Evolutionary conservation across 2,888 invertebrate species (phyloP).

Genomic region (Limenitis camilla): DNA sequence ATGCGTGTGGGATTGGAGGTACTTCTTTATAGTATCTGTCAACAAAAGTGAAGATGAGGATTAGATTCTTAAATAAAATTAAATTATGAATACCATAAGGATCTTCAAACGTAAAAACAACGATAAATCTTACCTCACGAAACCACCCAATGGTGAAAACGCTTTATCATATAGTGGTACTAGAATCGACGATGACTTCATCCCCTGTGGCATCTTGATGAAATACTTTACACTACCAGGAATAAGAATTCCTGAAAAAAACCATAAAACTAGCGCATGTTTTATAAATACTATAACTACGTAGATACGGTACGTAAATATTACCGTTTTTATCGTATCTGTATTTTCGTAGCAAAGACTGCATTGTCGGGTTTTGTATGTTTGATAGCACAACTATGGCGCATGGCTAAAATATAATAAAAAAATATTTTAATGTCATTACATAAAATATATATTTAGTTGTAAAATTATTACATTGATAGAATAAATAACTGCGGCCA

Average conservation of each 20-base stretch:
- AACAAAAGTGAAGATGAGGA: conserved; percentile 18
- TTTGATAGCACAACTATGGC: conserved; percentile 57
- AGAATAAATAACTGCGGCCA: too few relatives aligned
- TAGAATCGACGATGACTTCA: conserved; percentile 39
- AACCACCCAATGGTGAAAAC: conserved; percentile 60
- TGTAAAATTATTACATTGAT: too few relatives aligned
- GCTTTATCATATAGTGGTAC: conserved; percentile 58
- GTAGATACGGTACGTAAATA: neutral
- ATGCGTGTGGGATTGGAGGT: conserved; percentile 58
- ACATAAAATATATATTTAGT: too few relatives aligned
- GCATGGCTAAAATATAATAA: conserved; percentile 47
- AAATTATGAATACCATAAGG: neutral
- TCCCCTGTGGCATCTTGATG: conserved; percentile 51
- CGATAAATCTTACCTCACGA: conserved; percentile 45
- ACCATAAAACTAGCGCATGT: neutral
- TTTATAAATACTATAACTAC: neutral
- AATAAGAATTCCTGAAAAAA: conserved; percentile 47
- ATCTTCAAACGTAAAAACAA: neutral
- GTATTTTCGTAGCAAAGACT: conserved; percentile 59
- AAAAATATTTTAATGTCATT: neutral
- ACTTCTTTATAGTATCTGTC: conserved; percentile 66
- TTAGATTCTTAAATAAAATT: neutral
- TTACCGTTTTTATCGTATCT: conserved; percentile 58
- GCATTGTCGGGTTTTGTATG: conserved; percentile 50
- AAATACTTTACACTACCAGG: conserved; percentile 64